Conservation (phyloP, 2,113 vertebrate genomes). For the Oostethus manadensis region DNA sequence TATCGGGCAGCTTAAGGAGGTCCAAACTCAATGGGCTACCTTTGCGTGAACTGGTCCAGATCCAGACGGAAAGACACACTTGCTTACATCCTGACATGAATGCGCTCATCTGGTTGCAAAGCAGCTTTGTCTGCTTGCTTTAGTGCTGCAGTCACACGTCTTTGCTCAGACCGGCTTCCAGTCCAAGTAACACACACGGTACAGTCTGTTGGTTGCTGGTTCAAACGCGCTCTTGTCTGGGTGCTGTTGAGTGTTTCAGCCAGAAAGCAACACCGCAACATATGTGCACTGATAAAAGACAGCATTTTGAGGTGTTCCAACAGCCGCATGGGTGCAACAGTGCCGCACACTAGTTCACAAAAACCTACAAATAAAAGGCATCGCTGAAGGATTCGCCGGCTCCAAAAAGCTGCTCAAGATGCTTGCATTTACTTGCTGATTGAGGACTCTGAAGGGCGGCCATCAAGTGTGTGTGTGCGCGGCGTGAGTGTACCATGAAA, state of each 20-base stretch:
- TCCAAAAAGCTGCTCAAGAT: slow-evolving; percentile 4
- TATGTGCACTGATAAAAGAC: no score
- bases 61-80: background rate
- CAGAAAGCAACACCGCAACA: no score
- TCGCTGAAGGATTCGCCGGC: background rate
- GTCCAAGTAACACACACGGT: no score
- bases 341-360: no score
- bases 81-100: slow-evolving; percentile 17
- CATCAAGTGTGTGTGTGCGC: slow-evolving; percentile 22
- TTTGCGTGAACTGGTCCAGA: slow-evolving; percentile 26
- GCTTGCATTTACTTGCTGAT: slow-evolving; percentile 3
- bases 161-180: no score
- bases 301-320: no score
- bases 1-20: slow-evolving; percentile 29
- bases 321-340: no score
- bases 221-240: no score
- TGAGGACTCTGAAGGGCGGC: slow-evolving; percentile 8
- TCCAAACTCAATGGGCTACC: slow-evolving; percentile 11
- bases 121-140: slow-evolving; percentile 39
- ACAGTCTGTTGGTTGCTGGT: no score
- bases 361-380: background rate
- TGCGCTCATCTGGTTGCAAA: slow-evolving; percentile 23
- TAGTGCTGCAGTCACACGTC: slow-evolving; percentile 8
- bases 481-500: slow-evolving; percentile 81
- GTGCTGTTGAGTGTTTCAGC: no score